A percentile compares a stretch with the other conserved stretches of the same genome.
These are phyloP conservation scores for Tubulanus polymorphus DNA, from an alignment of 2,888 invertebrate genomes.

Conservation along the genomic window DNA sequence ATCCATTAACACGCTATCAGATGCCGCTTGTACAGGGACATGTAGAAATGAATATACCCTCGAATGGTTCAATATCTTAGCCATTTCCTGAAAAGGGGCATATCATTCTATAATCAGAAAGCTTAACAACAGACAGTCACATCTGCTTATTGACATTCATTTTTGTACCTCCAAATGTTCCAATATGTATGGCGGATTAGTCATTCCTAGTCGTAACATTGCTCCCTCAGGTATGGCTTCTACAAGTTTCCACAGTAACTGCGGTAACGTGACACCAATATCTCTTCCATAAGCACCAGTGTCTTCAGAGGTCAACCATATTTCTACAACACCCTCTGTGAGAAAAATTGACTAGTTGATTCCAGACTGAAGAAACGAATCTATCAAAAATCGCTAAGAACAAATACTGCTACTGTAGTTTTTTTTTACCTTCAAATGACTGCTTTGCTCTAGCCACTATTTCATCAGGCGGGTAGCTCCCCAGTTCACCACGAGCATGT, in stretches of 20 bases:
- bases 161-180: slow-evolving; percentile 72
- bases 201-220: slow-evolving; percentile 82
- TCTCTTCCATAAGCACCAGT: slow-evolving; percentile 97
- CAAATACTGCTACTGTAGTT: background rate
- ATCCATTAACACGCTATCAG: slow-evolving; percentile 85
- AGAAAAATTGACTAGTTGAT: slow-evolving; percentile 40
- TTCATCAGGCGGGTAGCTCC: slow-evolving; percentile 85
- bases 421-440: slow-evolving; percentile 62
- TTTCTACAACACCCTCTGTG: slow-evolving; percentile 86
- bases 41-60: slow-evolving; percentile 93
- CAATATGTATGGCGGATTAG: slow-evolving; percentile 96
- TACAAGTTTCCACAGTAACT: slow-evolving; percentile 79
- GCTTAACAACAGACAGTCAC: no score
- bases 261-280: slow-evolving; percentile 82
- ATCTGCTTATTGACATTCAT: background rate
- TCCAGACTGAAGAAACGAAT: background rate
- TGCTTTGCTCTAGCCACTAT: slow-evolving; percentile 82
- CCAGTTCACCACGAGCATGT: slow-evolving; percentile 93
- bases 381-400: background rate
- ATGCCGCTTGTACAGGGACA: slow-evolving; percentile 95
- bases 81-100: slow-evolving; percentile 63
- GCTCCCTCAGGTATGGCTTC: slow-evolving; percentile 60
- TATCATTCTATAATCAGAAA: background rate
- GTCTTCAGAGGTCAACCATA: slow-evolving; percentile 98
- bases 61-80: slow-evolving; percentile 78